These are phyloP conservation scores for Corapipo altera DNA, from an alignment of 2,113 vertebrate species.

Conservation along the genomic window DNA sequence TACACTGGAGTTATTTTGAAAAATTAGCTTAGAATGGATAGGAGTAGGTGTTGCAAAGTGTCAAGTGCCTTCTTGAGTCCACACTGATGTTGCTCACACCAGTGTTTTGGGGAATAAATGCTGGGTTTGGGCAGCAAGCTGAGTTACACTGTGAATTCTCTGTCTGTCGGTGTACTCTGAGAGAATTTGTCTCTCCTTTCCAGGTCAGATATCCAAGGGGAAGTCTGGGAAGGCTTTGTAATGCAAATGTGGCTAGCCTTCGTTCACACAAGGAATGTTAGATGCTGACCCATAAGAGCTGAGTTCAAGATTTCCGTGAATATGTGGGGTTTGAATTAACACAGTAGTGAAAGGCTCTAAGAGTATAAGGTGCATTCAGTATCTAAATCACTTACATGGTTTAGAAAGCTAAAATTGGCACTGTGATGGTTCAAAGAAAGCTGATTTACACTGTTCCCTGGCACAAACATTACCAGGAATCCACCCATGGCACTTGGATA, in stretches of 20 bases:
- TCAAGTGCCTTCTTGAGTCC: neutral
- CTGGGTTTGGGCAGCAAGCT: neutral
- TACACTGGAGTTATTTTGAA: neutral
- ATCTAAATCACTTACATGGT: neutral
- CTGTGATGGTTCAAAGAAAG: neutral
- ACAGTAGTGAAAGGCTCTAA: neutral
- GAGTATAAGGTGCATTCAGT: neutral
- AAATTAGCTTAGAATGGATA: neutral
- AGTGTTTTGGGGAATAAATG: neutral
- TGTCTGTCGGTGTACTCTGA: neutral
- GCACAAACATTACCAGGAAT: neutral
- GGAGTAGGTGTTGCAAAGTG: neutral
- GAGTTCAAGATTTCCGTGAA: conserved; percentile 59
- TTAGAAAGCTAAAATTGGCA: neutral
- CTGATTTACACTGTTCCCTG: neutral
- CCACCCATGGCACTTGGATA: neutral
- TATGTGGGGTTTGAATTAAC: conserved; percentile 21
- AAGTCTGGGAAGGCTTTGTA: conserved; percentile 44
- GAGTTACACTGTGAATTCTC: neutral
- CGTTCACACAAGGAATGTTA: conserved; percentile 5
- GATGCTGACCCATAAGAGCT: conserved; percentile 28
- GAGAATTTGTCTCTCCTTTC: conserved; percentile 40
- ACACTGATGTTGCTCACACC: neutral
- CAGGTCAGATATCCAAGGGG: conserved; percentile 24
- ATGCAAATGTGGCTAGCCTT: conserved; percentile 40